Evolutionary conservation across 1,140 invertebrate species (phyloP).

Genomic region (Macrobrachium rosenbergii): DNA sequence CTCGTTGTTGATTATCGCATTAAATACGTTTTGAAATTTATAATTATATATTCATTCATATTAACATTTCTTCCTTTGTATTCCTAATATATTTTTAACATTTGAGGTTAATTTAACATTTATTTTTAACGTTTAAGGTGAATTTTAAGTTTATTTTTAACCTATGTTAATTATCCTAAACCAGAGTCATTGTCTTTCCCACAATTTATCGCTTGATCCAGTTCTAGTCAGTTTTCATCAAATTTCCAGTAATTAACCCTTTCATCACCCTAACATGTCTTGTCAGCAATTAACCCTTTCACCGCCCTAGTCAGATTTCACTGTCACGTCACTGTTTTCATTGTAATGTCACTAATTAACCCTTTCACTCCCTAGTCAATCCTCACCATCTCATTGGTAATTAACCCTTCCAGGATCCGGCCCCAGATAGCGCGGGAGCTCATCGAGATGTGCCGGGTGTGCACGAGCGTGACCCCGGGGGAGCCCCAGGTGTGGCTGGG

Average conservation of each 20-base stretch:
- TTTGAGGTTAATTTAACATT: not conserved
- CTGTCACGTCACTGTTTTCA: too few species aligned
- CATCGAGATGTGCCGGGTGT: conserved; percentile 94
- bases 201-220: too few species aligned
- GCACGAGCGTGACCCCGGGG: conserved; percentile 87
- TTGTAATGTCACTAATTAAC: too few species aligned
- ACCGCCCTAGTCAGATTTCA: too few species aligned
- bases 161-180: conserved; percentile 68
- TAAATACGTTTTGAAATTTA: too few species aligned
- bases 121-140: not conserved
- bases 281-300: too few species aligned
- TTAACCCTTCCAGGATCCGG: conserved; percentile 81
- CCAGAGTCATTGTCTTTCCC: not conserved
- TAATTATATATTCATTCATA: not conserved
- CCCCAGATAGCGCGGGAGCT: conserved; percentile 93
- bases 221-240: too few species aligned
- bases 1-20: too few species aligned
- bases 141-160: not conserved
- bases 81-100: not conserved
- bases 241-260: too few species aligned
- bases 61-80: not conserved
- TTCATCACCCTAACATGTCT: too few species aligned
- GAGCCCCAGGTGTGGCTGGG: conserved; percentile 94
- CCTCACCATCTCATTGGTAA: too few species aligned
- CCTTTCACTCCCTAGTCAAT: too few species aligned